Base-by-base conservation (phyloP, 92 coral and sea anemone genomes). In the Epizoanthus scotinus region DNA sequence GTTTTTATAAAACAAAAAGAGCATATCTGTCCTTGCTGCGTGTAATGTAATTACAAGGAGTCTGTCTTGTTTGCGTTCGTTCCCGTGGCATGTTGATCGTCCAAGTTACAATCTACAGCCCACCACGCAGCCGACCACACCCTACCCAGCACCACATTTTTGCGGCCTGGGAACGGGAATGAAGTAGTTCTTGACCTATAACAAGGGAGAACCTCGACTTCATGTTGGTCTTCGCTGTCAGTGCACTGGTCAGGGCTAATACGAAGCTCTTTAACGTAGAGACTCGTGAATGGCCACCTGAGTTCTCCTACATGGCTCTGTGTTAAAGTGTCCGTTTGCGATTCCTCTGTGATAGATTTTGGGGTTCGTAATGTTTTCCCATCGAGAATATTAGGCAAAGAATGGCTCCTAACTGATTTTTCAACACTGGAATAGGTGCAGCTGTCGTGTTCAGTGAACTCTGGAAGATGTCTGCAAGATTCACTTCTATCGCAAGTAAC, bases 51-150 rank as follows among this genome's bases (percentile, higher is more conserved):
- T 74, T 14, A 74, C 67, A 29, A 58, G 3, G 20, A 58, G 3
- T 22, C 81, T 9, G 10, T 58, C 21, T 57, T 38, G 44, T 75
- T 38, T 8, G 42, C 68, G 17, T 59, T 67, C n/a, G 49, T 36
- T 19, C 61, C 60, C 3, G n/a, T 75, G 67, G 59, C 29, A 15
- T 6, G 34, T 75, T 59, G 68, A 59, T 54, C 25, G 6, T 54
- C 53, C 20, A 44, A 20, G 28, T 67, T 67, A 20, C 68, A 59
- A 40, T 38, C 59, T 18, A 13, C 68, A 6, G 81, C 81, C 81
- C 81, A 75, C 81, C 81, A 75, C 27, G 66, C 81, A 1, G 68
- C 67, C 17, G 81, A 36, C 81, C 81, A 75, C 15, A 75, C 81
- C 47, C 81, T 19, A 1, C 81, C 81, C 25, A 59, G 81, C 81